Base-by-base conservation (phyloP, 2,888 invertebrate species). In the Trachelus stipa region DNA sequence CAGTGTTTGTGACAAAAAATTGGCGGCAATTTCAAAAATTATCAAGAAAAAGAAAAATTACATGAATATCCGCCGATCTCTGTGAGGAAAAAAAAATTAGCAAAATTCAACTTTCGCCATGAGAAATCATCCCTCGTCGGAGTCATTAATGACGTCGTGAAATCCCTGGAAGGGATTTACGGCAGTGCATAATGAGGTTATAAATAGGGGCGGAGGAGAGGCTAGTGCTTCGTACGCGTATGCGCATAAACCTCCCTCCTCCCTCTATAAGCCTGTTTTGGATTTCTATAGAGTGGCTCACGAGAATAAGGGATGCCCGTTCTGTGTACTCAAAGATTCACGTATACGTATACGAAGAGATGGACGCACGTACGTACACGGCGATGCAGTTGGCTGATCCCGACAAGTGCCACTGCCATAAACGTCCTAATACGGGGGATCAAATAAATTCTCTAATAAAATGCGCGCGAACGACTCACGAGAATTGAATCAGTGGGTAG, bases 381-480 rank as follows among this genome's bases (percentile, higher is more conserved):
- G 23, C 9, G 56, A 56, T 3, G 56, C 9, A 56, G 15, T 56
- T 9, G 56, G 9, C 56, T 56, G 56, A 56, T 56, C 56, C 23
- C 56, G 56, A 56, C 56, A 56, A 56, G 56, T 56, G 56, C 23
- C 56, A 23, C 56, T 56, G 56, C 56, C 56, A 56, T 56, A 56
- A 56, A 56, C 71, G 71, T 9, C 33, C 71, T 71, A 71, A 71
- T 71, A 31, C 71, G n/a, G 35, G 34, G 87, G 86, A 86, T 88
- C 83, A 83, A 81, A 84, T 85, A 88, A 90, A 91, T 91, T 88
- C 90, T 87, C 87, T 90, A 90, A 91, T 91, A 89, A 90, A 90
- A 91, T 91, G 91, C 91, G 86, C 83, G 56, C 56, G 56, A 56
- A 56, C 56, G 56, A 23, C 56, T 56, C 56, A 56, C 56, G 56